These are phyloP conservation scores for Sylvilagus floridanus DNA, from an alignment of 2,797 vertebrate genomes.

Conservation along the genomic window DNA sequence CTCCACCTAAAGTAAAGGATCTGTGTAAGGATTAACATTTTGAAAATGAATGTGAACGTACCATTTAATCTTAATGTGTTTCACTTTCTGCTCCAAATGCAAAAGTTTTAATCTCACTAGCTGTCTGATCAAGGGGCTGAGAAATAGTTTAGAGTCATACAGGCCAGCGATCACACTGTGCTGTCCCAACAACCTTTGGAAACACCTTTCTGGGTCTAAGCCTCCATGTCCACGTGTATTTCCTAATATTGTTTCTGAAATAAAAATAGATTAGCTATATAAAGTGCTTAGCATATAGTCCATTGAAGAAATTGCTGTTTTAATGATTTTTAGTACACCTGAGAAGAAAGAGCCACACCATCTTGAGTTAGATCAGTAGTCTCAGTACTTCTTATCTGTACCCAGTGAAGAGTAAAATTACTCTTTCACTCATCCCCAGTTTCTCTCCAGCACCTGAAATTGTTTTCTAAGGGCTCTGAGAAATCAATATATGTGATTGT, in stretches of 20 bases:
- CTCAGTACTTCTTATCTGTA: neutral
- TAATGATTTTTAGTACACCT: conserved; percentile 64
- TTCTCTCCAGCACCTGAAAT: conserved; percentile 30
- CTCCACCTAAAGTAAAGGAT: neutral
- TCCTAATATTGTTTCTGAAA: neutral
- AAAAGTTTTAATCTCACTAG: neutral
- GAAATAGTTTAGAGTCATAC: neutral
- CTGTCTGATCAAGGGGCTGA: neutral
- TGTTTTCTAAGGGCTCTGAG: conserved; percentile 5
- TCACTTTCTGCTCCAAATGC: conserved; percentile 3
- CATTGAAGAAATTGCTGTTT: conserved; percentile 30
- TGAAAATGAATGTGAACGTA: neutral
- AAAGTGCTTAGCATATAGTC: neutral
- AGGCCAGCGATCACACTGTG: neutral
- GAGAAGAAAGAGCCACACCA: neutral
- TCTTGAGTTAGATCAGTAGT: neutral
- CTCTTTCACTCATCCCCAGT: neutral
- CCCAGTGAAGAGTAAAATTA: conserved; percentile 43
- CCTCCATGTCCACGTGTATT: neutral
- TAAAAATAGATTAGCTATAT: conserved; percentile 17
- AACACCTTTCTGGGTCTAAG: neutral
- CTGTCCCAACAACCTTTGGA: rapidly evolving
- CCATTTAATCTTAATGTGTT: neutral
- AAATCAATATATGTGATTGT: neutral
- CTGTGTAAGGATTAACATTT: neutral